These are phyloP conservation scores for Polymixis lichenea DNA, from an alignment of 2,888 invertebrate species.

Conservation along the genomic window DNA sequence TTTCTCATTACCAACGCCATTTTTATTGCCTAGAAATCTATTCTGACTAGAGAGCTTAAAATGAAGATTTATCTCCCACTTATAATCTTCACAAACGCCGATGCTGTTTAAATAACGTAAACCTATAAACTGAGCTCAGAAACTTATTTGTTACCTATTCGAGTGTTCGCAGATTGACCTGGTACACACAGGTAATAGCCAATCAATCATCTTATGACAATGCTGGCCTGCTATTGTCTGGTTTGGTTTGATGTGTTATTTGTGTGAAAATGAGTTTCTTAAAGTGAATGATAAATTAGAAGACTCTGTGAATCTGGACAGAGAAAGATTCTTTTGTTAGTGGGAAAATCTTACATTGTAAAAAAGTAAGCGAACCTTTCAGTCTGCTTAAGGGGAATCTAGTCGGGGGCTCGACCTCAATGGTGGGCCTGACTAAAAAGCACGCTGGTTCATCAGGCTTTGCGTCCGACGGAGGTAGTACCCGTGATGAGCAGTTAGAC, in stretches of 20 bases:
- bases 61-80: slow-evolving; percentile 61
- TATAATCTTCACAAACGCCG: slow-evolving; percentile 42
- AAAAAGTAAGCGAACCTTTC: background rate
- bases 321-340: background rate
- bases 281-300: background rate
- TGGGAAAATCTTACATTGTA: too few species aligned
- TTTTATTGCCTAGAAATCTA: slow-evolving; percentile 56
- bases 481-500: too few species aligned
- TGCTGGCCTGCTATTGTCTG: slow-evolving; percentile 27
- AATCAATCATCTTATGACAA: slow-evolving; percentile 47
- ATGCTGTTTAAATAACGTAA: slow-evolving; percentile 65
- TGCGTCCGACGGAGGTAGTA: too few species aligned
- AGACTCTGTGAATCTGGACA: background rate
- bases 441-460: too few species aligned
- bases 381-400: background rate
- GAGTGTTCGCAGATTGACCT: slow-evolving; percentile 54
- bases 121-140: slow-evolving; percentile 63
- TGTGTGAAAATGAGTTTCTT: slow-evolving; percentile 3
- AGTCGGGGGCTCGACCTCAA: too few species aligned
- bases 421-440: too few species aligned
- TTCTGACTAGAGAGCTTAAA: slow-evolving; percentile 65
- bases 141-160: slow-evolving; percentile 42
- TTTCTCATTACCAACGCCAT: slow-evolving; percentile 46
- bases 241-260: slow-evolving; percentile 19
- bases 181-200: slow-evolving; percentile 39